These are phyloP conservation scores for Aphelenchoides fujianensis DNA, from an alignment of 1,140 invertebrate genomes.

Conservation along the genomic window DNA sequence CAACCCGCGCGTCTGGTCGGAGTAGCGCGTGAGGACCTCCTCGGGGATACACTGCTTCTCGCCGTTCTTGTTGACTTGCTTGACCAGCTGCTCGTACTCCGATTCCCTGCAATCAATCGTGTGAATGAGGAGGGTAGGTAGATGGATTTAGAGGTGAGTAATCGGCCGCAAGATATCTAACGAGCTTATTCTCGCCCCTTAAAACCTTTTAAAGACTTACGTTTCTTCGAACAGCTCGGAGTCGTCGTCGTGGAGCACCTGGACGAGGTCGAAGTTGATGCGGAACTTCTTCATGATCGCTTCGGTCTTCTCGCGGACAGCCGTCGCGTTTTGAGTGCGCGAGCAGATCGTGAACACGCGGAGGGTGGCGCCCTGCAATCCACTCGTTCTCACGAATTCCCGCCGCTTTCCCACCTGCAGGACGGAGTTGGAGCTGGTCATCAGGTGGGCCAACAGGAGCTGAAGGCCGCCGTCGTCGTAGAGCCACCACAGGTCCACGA, in stretches of 20 bases:
- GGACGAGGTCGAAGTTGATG: slow-evolving; percentile 86
- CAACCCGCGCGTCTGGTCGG: slow-evolving; percentile 31
- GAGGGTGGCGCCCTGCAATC: slow-evolving; percentile 70
- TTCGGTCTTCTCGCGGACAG: slow-evolving; percentile 73
- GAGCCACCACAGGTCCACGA: slow-evolving; percentile 88
- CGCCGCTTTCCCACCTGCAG: slow-evolving; percentile 17
- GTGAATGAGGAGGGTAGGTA: no score
- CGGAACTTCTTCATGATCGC: slow-evolving; percentile 89
- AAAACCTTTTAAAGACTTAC: slow-evolving; percentile 21
- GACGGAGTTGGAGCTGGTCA: slow-evolving; percentile 68
- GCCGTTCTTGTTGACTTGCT: slow-evolving; percentile 30
- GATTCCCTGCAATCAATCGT: no score
- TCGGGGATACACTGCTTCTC: slow-evolving; percentile 14
- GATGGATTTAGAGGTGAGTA: no score
- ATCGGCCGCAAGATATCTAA: no score
- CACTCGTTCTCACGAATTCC: slow-evolving; percentile 66
- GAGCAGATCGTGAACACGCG: slow-evolving; percentile 86
- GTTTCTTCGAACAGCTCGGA: slow-evolving; percentile 23
- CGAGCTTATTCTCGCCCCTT: no score
- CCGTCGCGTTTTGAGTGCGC: slow-evolving; percentile 80
- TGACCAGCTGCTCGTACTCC: slow-evolving; percentile 43
- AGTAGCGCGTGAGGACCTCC: slow-evolving; percentile 35
- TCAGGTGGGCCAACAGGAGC: slow-evolving; percentile 75
- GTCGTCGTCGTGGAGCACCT: slow-evolving; percentile 66
- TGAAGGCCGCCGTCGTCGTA: slow-evolving; percentile 86